These are phyloP conservation scores for Lophotis ruficrista DNA, from an alignment of 2,113 vertebrate species.

Conservation along the genomic window DNA sequence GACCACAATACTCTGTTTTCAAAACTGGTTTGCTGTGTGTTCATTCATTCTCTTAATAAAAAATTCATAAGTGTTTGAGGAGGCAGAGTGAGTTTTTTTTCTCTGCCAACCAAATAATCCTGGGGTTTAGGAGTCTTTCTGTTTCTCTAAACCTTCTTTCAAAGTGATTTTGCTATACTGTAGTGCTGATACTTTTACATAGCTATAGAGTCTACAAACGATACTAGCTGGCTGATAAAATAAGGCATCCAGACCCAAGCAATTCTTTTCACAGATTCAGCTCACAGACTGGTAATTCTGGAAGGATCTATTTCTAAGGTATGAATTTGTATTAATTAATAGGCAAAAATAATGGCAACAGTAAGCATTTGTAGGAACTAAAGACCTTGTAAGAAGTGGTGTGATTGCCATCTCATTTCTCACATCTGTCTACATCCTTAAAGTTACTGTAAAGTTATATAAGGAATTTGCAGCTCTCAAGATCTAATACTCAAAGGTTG, in stretches of 20 bases:
- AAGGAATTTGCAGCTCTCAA: not conserved
- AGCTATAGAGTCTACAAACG: not conserved
- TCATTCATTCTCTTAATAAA: not conserved
- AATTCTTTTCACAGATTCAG: not conserved
- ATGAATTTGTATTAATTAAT: not conserved
- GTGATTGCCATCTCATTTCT: not conserved
- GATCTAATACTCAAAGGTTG: not conserved
- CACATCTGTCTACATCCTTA: fast-evolving
- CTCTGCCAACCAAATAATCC: not conserved
- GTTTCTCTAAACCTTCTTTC: not conserved
- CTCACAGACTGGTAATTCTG: not conserved
- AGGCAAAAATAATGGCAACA: not conserved
- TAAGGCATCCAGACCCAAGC: not conserved
- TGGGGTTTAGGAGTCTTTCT: not conserved
- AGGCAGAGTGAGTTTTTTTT: not conserved
- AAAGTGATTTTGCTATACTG: not conserved
- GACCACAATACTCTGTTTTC: not conserved
- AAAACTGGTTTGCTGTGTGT: not conserved
- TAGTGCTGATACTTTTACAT: not conserved
- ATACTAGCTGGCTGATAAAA: not conserved
- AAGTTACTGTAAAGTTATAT: not conserved
- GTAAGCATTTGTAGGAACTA: not conserved
- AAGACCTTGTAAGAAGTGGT: not conserved
- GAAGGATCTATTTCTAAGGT: not conserved
- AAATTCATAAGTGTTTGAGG: not conserved